Conservation (phyloP, 2,888 invertebrate genomes). For the Apomyelois bistriatella region DNA sequence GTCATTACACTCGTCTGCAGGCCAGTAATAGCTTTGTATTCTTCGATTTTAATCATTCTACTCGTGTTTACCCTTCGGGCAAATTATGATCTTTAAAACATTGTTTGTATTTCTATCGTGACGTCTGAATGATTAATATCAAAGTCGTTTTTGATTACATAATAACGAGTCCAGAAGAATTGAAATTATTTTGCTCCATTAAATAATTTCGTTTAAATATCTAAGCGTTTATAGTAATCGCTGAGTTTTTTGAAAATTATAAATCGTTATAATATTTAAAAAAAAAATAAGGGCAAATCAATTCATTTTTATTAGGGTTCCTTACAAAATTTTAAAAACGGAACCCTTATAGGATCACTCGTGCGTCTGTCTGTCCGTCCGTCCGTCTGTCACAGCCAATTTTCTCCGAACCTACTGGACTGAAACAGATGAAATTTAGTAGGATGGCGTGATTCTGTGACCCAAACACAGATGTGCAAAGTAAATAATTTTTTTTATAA, state of each 20-base stretch:
- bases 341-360: no score
- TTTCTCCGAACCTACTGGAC: no score
- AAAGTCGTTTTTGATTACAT: slow-evolving; percentile 65
- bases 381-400: no score
- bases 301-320: no score
- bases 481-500: no score
- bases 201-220: slow-evolving; percentile 26
- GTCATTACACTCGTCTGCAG: slow-evolving; percentile 32
- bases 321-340: no score
- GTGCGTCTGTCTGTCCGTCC: no score
- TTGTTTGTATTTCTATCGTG: slow-evolving; percentile 58
- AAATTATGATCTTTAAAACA: slow-evolving; percentile 47
- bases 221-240: slow-evolving; percentile 13
- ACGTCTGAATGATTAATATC: slow-evolving; percentile 52
- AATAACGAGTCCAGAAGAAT: slow-evolving; percentile 38
- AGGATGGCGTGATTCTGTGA: no score
- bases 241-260: slow-evolving; percentile 3
- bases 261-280: no score
- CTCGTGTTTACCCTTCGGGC: slow-evolving; percentile 47
- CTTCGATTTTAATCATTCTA: slow-evolving; percentile 43
- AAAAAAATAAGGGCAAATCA: no score
- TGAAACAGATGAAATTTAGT: no score
- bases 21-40: slow-evolving; percentile 40
- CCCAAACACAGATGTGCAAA: no score
- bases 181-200: slow-evolving; percentile 34